Evolutionary conservation across 2,797 vertebrate genomes (phyloP), one percentile per base, ranked within the genome.

Genomic region (Bucorvus abyssinicus): DNA sequence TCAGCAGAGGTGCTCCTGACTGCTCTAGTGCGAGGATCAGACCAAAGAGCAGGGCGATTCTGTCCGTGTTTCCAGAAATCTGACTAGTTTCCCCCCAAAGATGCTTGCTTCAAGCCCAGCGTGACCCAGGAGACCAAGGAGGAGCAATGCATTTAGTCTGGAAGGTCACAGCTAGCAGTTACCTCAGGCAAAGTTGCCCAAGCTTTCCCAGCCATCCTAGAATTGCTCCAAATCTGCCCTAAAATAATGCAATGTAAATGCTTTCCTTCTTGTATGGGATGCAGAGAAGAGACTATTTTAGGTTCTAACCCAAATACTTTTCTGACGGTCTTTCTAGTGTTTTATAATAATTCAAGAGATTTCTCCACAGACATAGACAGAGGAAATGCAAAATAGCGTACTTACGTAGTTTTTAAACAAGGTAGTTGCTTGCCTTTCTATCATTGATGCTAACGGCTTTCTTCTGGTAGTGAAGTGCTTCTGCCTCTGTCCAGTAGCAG

Each of bases 331-430:
- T 91, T 85, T 63, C 75, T 86, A 47, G 7, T 23, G 13, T 65
- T 84, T 44, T 65, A 2, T 53, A 76, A 10, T 29, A 78, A 44
- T 22, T 70, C 23, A 60, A 63, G 40, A 78, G 34, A 29, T 84
- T 71, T 55, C 36, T 73, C 6, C 29, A 32, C 32, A 71, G 40
- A 47, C 26, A 49, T 1, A 65, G 40, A 67, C 29, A 47, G 20
- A 81, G 24, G 26, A 78, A 61, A 36, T 19, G 14, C n/a, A 53
- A 76, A 71, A 36, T 14, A 29, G 14, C 40, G 18, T 60, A 96
- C 96, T 96, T 96, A 97, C 96, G 0, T 93, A 97, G n/a, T 34
- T 68, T 8, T 60, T 5, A 20, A 94, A 87, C 89, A 97, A 21
- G 2, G 3, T 0, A 0, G 29, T 47, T 0, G 89, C 96, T 22